A percentile compares a stretch with the other conserved stretches of the same genome.
Evolutionary conservation across 2,113 vertebrate species (phyloP).

Genomic region (Dendrocopos noguchii): DNA sequence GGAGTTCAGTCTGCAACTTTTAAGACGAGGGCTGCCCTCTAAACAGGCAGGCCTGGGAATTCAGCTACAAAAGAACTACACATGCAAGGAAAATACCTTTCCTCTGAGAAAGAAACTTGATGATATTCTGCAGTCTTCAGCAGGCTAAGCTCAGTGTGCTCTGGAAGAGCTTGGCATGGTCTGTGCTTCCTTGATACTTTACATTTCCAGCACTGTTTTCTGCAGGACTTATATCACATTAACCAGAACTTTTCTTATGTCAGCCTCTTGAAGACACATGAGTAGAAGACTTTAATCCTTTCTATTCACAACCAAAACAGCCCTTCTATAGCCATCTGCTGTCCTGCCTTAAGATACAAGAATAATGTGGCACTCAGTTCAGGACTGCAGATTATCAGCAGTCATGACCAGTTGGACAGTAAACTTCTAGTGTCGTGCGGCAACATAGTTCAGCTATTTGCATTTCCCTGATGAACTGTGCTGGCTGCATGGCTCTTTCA

Average conservation of each 20-base stretch:
- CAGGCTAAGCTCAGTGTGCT: background rate
- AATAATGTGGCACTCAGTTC: background rate
- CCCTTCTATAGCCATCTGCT: background rate
- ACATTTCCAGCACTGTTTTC: background rate
- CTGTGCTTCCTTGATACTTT: background rate
- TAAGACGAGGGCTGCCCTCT: background rate
- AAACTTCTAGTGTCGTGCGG: background rate
- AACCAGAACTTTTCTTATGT: background rate
- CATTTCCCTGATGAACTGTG: background rate
- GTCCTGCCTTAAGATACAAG: background rate
- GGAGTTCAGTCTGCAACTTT: constrained; percentile 11
- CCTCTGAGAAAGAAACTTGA: background rate
- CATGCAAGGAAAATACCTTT: constrained; percentile 39
- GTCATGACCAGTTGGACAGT: background rate
- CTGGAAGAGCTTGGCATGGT: background rate
- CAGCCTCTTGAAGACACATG: background rate
- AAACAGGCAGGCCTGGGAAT: constrained; percentile 57
- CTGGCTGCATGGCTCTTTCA: background rate
- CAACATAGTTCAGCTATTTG: background rate
- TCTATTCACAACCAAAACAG: background rate
- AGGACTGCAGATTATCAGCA: background rate
- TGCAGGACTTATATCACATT: fast-evolving
- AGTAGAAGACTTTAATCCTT: background rate
- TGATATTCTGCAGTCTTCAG: constrained; percentile 2
- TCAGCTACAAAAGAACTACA: constrained; percentile 34